phyloP scores from a whole-genome alignment of 1,140 invertebrate species.

The Mactra quadrangularis region DNA sequence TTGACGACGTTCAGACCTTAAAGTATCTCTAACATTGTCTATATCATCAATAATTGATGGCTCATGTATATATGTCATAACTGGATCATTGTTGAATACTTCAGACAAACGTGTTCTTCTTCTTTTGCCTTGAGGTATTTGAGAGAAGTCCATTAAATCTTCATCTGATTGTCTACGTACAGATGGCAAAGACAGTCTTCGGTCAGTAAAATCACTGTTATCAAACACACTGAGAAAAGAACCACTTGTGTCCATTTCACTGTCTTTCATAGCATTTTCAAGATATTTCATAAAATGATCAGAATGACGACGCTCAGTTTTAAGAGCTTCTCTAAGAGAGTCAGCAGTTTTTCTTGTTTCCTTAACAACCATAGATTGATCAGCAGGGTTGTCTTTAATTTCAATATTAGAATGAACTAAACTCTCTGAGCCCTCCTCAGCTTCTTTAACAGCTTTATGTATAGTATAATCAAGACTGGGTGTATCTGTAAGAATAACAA shows the following conservation, averaged over 20 bases:
- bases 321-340: constrained; percentile 9
- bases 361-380: background rate
- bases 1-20: constrained; percentile 4
- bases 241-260: background rate
- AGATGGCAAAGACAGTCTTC: background rate
- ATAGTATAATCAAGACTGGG: constrained; percentile 41
- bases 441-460: constrained; percentile 19
- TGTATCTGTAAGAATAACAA: constrained; percentile 15
- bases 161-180: constrained; percentile 19
- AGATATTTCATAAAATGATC: constrained; percentile 57
- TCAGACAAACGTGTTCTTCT: constrained; percentile 42
- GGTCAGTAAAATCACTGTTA: background rate
- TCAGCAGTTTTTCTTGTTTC: constrained; percentile 31
- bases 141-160: constrained; percentile 39
- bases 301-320: constrained; percentile 42
- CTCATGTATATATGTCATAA: constrained; percentile 52
- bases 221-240: constrained; percentile 6
- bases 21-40: constrained; percentile 1
- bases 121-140: constrained; percentile 21
- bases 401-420: background rate
- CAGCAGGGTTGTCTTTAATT: background rate
- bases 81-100: constrained; percentile 41
- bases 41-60: constrained; percentile 32
- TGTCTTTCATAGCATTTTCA: constrained; percentile 27
- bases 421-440: background rate